Conservation (phyloP, 2,888 invertebrate genomes). For the Apamea sordens region DNA sequence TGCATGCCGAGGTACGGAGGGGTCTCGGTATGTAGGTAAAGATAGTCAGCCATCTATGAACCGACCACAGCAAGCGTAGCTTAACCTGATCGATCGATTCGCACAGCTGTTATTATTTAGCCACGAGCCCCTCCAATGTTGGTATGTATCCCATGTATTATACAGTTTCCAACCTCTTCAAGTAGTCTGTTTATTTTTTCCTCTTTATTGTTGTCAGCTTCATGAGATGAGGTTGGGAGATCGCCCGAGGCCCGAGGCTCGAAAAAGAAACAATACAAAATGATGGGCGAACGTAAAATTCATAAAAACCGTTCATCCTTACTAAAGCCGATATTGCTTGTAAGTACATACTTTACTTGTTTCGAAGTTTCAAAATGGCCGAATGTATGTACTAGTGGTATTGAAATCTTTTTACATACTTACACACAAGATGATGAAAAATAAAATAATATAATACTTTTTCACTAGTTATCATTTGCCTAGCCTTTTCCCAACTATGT, state of each 20-base stretch:
- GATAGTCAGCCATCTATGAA: not conserved
- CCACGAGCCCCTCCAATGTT: not conserved
- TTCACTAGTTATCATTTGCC: not conserved
- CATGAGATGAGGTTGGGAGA: conserved; percentile 44
- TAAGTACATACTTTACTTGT: conserved; percentile 2
- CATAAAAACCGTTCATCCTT: conserved; percentile 48
- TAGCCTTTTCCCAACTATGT: too few species aligned
- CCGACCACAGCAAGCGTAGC: too few species aligned
- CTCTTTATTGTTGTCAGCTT: conserved; percentile 35
- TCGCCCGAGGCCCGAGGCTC: conserved; percentile 37
- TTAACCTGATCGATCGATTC: too few species aligned
- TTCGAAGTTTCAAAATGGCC: not conserved
- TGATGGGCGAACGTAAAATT: conserved; percentile 24
- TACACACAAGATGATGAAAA: not conserved
- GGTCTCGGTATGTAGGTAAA: not conserved
- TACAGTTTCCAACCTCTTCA: conserved; percentile 13
- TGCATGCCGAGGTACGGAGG: not conserved
- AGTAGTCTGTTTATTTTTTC: conserved; percentile 25
- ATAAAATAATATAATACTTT: not conserved
- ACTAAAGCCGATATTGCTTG: conserved; percentile 35
- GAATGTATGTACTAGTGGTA: not conserved
- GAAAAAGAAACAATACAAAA: conserved; percentile 40
- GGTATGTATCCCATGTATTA: conserved; percentile 6
- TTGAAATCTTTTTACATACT: not conserved
- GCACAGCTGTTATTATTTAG: not conserved